phyloP scores from a whole-genome alignment of 2,888 invertebrate genomes.

The Aleiodes leptofemur region DNA sequence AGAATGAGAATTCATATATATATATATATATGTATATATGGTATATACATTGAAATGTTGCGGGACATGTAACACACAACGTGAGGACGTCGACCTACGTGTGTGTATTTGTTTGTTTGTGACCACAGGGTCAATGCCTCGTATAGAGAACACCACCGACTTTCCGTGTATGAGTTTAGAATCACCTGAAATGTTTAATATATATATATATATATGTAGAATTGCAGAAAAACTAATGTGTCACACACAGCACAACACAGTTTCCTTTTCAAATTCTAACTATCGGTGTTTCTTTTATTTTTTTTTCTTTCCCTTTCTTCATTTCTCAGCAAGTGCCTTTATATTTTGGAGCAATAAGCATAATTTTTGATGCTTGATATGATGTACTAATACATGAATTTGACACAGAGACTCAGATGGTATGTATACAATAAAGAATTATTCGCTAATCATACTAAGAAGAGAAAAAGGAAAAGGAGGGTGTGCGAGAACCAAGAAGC shows the following conservation, averaged over 20 bases:
- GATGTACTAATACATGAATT: too few relatives aligned
- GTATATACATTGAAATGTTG: conserved; percentile 31
- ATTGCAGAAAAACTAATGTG: conserved; percentile 72
- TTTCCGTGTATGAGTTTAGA: conserved; percentile 63
- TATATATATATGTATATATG: conserved; percentile 16
- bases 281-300: neutral
- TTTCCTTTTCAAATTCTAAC: conserved; percentile 70
- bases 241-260: conserved; percentile 66
- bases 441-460: conserved; percentile 44
- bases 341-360: too few relatives aligned
- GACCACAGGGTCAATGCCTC: conserved; percentile 71
- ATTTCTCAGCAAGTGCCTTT: too few relatives aligned
- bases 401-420: too few relatives aligned
- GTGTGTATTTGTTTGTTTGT: conserved; percentile 37
- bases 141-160: conserved; percentile 72
- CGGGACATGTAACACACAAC: conserved; percentile 24
- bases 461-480: conserved; percentile 33
- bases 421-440: conserved; percentile 8
- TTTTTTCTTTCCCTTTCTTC: neutral
- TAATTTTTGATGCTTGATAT: too few relatives aligned
- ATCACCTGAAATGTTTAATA: conserved; percentile 62
- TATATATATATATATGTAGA: conserved; percentile 51
- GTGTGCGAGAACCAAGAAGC: conserved; percentile 58
- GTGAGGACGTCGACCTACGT: conserved; percentile 34
- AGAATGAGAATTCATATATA: conserved; percentile 49